Base-by-base conservation (phyloP, 2,888 invertebrate genomes). In the Drosophila mayaguana region DNA sequence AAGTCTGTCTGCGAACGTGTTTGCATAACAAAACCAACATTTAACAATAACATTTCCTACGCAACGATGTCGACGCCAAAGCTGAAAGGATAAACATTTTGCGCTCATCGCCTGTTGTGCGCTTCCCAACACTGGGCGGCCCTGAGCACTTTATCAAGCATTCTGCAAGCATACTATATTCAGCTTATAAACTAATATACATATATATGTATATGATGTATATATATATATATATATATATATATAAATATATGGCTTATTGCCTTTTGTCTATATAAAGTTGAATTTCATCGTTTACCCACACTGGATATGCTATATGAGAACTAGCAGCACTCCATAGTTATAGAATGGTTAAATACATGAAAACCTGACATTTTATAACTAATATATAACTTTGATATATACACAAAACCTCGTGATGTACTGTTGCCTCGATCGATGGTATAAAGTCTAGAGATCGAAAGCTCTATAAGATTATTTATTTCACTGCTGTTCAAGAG, bases 21-120 rank as follows among this genome's bases (percentile, higher is more conserved):
- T 84, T 84, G 81, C 79, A 83, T 84, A 89, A 73, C 87, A 89
- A 84, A 84, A 89, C 87, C 86, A 84, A 89, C 84, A 89, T 84
- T 89, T 83, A 89, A 84, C 84, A 89, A 84, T 87, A 84, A 84
- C 84, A 89, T 84, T 87, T 79, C 68, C 74, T 79, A 72, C 81
- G 75, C 87, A 87, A 81, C 89, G 87, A 74, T 74, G 83, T 74
- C 76, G 84, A 88, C 71, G 81, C 71, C 83, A 74, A 74, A 76
- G 83, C 86, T 80, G 69, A 80, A 88, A 78, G 86, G 83, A 82
- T 83, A 88, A 88, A 85, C 83, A 88, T 79, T 87, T 72, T 60
- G 65, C 69, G 63, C 66, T 62, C 73, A 74, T 65, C 74, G 68
- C 61, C 57, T 45, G 55, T 54, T 63, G 57, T 75, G 46, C 65